Evolutionary conservation across 2,113 vertebrate species (phyloP), one percentile per base, ranked within the genome.

Genomic region (Aegypius monachus): DNA sequence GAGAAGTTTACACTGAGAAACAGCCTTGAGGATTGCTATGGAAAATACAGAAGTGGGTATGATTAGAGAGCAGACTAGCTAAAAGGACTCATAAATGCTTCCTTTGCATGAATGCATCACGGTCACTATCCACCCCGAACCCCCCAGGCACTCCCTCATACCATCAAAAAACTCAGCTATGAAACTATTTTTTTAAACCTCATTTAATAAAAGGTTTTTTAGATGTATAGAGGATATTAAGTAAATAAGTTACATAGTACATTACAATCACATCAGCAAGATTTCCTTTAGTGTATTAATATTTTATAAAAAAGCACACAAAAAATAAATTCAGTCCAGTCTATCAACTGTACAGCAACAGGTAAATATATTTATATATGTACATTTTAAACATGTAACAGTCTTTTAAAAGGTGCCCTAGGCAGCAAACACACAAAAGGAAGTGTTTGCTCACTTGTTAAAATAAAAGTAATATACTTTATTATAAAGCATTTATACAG

Each of bases 181-280:
- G 70, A 88, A 93, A 42, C 31, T 72, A 22, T 29, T 96, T 97
- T 97, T 98, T 98, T 95, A 95, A 98, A 97, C 97, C 98, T 98
- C 98, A 96, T 98, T 98, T 98, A 98, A 98, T 98, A 98, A 98
- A 98, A 98, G 97, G 97, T 47, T 95, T 95, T 89, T 98, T 93
- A 96, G 97, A 97, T 98, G 97, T 98, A 98, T 96, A 98, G 97
- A 97, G 96, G 95, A 98, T 98, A 98, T 98, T 97, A 98, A 97
- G 98, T 98, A 98, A 98, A 98, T 98, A 98, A 98, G 98, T 98
- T 98, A 98, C 98, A 98, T 97, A 90, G 97, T 98, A 98, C 98
- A 98, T 98, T 98, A 98, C 98, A 98, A 98, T 98, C 98, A 98
- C 98, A 98, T 98, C 97, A 85, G 98, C 98, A 98, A 98, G 98